These are phyloP conservation scores for Machimus rusticus DNA, from an alignment of 2,888 invertebrate genomes.

Conservation along the genomic window DNA sequence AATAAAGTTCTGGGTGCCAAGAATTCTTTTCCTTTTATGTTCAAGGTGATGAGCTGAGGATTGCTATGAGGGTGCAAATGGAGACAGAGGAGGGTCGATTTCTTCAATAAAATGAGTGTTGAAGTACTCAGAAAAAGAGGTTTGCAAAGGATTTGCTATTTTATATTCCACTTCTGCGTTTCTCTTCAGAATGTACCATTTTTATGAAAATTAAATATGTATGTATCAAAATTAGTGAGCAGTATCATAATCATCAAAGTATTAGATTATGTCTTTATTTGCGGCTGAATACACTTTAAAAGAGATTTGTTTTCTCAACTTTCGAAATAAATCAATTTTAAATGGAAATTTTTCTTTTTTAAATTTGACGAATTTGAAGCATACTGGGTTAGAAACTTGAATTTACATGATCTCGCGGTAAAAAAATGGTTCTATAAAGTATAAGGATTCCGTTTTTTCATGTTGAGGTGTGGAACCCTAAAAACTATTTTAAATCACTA, in stretches of 20 bases:
- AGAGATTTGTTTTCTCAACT: not conserved
- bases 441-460: too few relatives aligned
- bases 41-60: not conserved
- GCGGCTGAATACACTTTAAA: too few relatives aligned
- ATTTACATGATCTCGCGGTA: too few relatives aligned
- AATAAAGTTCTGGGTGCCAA: not conserved
- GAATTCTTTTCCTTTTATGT: not conserved
- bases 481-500: too few relatives aligned
- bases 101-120: not conserved
- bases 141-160: not conserved
- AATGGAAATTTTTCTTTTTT: not conserved
- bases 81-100: not conserved
- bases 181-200: not conserved
- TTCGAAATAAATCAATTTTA: not conserved
- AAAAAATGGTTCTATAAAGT: too few relatives aligned
- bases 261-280: not conserved
- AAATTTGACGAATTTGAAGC: not conserved
- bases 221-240: not conserved
- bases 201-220: not conserved
- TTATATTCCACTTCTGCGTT: not conserved
- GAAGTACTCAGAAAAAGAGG: not conserved
- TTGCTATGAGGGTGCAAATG: not conserved
- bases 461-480: too few relatives aligned
- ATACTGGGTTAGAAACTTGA: not conserved
- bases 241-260: not conserved